Percentiles rank a stretch among this genome's conserved stretches.
Conservation (phyloP, 1,140 invertebrate species). For the Macrobrachium nipponense region DNA sequence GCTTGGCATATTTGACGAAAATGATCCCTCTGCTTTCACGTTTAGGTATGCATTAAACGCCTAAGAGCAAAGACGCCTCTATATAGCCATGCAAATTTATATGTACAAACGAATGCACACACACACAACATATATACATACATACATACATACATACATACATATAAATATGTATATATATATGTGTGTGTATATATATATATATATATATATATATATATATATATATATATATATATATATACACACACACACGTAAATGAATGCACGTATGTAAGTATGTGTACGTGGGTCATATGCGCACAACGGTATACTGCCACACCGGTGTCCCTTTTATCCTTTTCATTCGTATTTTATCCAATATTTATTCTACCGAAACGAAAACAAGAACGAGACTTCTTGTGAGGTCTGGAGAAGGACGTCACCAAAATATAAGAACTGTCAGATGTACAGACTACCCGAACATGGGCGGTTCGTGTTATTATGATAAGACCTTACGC, state of each 20-base stretch:
- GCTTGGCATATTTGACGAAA: background rate
- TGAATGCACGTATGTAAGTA: background rate
- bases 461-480: no score
- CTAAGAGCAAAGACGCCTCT: background rate
- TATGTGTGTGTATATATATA: conserved; percentile 28
- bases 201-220: background rate
- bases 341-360: no score
- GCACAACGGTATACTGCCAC: no score
- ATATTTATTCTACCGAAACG: no score
- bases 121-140: conserved; percentile 3
- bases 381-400: no score
- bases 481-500: no score
- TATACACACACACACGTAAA: background rate
- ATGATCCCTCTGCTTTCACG: background rate
- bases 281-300: background rate
- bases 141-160: conserved; percentile 21
- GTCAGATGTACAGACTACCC: no score
- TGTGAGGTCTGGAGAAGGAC: no score
- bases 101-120: background rate
- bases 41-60: background rate
- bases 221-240: background rate
- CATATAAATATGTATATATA: conserved; percentile 26
- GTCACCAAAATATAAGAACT: no score
- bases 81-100: background rate
- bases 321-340: no score